Base-by-base conservation (phyloP, 2,888 invertebrate genomes). In the Alsophila aescularia region DNA sequence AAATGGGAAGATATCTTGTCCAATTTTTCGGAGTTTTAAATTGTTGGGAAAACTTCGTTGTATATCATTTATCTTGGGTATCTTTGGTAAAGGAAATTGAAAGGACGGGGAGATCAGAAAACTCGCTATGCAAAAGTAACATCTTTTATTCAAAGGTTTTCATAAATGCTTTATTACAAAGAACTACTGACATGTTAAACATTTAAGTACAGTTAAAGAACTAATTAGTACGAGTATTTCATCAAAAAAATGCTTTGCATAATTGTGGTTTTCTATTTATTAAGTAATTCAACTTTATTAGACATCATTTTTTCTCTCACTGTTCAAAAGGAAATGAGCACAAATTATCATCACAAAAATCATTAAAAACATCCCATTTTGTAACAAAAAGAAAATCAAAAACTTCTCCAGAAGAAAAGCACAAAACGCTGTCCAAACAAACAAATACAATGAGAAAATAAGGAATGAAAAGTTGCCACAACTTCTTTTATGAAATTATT, bases 401-500 rank as follows among this genome's bases (percentile, higher is more conserved):
- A 31, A 9, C 32, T 9, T 14, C 13, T 0, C 21, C 31, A 8
- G 10, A 31, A 37, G 37, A 51, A 36, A 29, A 31, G 36, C 42
- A 31, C 13, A 21, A 48, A 49, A 18, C 29, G 12, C 12, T 18
- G 35, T 2, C 21, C 42, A 50, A 50, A 51, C 48, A 50, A 50
- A 50, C 27, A 42, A 49, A 50, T 12, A 42, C 31, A 34, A 52
- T 34, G 34, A 44, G 27, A 44, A 48, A 44, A 44, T 44, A 44
- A 44, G 34, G n/a, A 52, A 52, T 52, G 44, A 44, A 52, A 51
- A 51, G 51, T 51, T 51, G 18, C 43, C 51, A 15, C 51, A 43
- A 51, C 31, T 44, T 52, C 44, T 52, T 51, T 44, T 39, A 39
- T 52, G 52, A 52, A 44, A 52, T 52, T 44, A 44, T 52, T 39